Conservation (phyloP, 2,797 vertebrate genomes). For the Gambusia yucatana region DNA sequence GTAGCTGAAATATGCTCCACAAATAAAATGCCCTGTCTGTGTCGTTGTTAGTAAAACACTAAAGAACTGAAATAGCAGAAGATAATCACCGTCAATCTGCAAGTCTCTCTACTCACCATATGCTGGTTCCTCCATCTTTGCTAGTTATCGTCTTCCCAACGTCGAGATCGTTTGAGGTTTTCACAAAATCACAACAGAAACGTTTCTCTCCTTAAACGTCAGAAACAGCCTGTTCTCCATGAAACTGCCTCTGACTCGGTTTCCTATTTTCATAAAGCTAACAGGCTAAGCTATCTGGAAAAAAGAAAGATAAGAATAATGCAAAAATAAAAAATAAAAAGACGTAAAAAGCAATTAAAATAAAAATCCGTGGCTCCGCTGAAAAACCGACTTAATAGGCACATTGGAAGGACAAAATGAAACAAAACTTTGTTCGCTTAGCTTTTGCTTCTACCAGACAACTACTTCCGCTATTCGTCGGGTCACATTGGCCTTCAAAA, state of each 20-base stretch:
- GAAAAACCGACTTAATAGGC: too few species aligned
- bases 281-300: background rate
- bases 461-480: background rate
- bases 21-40: background rate
- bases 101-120: background rate
- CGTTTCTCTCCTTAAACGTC: background rate
- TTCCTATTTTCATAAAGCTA: background rate
- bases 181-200: background rate
- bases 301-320: background rate
- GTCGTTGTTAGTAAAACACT: background rate
- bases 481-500: too few species aligned
- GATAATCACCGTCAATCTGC: background rate
- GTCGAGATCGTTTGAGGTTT: too few species aligned
- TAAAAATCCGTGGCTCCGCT: fast-evolving
- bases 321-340: background rate
- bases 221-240: background rate
- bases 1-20: background rate
- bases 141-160: background rate
- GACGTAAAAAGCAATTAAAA: background rate
- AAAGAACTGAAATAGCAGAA: background rate
- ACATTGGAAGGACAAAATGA: background rate
- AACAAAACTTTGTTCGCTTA: background rate
- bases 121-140: background rate
- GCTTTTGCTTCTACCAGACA: background rate
- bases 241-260: too few species aligned